phyloP scores from a whole-genome alignment of 2,888 invertebrate species.

The Drosophila ustulata region DNA sequence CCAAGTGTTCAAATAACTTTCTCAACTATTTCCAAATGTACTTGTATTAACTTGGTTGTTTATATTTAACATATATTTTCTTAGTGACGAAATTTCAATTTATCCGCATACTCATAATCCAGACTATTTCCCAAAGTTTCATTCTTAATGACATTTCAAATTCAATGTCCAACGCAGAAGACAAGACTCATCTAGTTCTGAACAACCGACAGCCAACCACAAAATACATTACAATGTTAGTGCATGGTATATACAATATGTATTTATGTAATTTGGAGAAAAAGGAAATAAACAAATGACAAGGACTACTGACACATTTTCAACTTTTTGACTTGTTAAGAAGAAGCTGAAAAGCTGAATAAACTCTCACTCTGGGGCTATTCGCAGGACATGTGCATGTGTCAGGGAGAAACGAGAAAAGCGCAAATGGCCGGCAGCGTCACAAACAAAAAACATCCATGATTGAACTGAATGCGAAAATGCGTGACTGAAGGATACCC shows the following conservation, averaged over 20 bases:
- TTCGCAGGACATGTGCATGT: slow-evolving; percentile 53
- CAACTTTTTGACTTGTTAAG: slow-evolving; percentile 47
- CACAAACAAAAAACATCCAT: slow-evolving; percentile 28
- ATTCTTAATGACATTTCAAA: slow-evolving; percentile 39
- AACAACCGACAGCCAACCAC: slow-evolving; percentile 3
- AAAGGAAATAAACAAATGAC: slow-evolving; percentile 42
- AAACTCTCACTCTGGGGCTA: slow-evolving; percentile 49
- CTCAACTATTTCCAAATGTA: too few species aligned
- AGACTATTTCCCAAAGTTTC: background rate
- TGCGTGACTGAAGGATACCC: background rate
- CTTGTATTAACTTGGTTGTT: too few species aligned
- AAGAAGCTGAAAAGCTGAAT: slow-evolving; percentile 46
- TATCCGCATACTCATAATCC: background rate
- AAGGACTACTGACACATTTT: slow-evolving; percentile 51
- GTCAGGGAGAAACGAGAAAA: slow-evolving; percentile 44
- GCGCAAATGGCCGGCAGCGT: slow-evolving; percentile 52
- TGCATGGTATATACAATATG: slow-evolving; percentile 25
- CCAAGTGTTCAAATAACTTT: too few species aligned
- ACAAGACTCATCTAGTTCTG: slow-evolving; percentile 16
- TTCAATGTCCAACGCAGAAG: slow-evolving; percentile 32
- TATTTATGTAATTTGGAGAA: slow-evolving; percentile 30
- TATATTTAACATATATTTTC: background rate
- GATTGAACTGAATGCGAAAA: background rate
- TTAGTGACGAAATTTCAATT: background rate
- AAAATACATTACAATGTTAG: slow-evolving; percentile 2